Evolutionary conservation across 2,797 vertebrate genomes (phyloP).

Genomic region (Ambastaia sidthimunki): DNA sequence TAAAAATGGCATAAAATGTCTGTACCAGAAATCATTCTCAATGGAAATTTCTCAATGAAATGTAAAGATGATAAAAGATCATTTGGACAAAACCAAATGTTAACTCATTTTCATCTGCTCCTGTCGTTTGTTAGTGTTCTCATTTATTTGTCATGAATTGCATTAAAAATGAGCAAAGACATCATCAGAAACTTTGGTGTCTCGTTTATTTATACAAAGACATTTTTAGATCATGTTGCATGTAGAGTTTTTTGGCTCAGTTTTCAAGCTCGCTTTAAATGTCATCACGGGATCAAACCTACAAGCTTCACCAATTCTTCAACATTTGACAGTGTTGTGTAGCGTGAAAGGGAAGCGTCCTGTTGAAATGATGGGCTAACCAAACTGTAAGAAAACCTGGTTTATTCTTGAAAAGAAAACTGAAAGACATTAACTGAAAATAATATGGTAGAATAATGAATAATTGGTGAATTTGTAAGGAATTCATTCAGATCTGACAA

Average conservation of each 20-base stretch:
- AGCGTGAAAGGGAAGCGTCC: no score
- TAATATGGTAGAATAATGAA: neutral
- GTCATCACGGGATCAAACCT: neutral
- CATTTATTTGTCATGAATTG: slow-evolving; percentile 29
- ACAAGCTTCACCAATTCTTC: neutral
- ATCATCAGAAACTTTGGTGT: neutral
- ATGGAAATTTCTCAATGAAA: slow-evolving; percentile 31
- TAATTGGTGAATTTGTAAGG: neutral
- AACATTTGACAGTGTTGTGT: neutral
- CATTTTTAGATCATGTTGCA: neutral
- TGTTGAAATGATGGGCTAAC: no score
- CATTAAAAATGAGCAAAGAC: neutral
- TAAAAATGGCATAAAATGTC: slow-evolving; percentile 21
- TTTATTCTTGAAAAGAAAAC: no score
- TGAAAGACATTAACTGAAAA: no score
- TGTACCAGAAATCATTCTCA: slow-evolving; percentile 11
- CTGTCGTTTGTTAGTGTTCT: neutral
- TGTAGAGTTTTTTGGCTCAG: neutral
- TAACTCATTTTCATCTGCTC: slow-evolving; percentile 24
- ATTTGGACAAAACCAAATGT: neutral
- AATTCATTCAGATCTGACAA: neutral
- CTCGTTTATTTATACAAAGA: slow-evolving; percentile 6
- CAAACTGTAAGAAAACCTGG: no score
- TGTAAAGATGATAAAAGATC: slow-evolving; percentile 11
- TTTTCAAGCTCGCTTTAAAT: neutral